Base-by-base conservation (phyloP, 2,113 vertebrate species). In the Heterotis niloticus region DNA sequence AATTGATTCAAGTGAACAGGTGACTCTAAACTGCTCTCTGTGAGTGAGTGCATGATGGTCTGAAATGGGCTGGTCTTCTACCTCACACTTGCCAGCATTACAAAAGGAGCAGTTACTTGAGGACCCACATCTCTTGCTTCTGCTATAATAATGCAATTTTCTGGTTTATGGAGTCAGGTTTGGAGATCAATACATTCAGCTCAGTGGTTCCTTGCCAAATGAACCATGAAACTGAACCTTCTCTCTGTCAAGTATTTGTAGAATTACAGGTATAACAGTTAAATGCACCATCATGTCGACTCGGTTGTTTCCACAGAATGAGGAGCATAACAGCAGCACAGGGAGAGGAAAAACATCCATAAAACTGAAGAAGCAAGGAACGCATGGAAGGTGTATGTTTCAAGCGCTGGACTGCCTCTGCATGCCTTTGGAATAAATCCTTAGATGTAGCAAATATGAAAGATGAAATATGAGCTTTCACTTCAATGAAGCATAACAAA, bases 401-500 rank as follows among this genome's bases (percentile, higher is more conserved):
- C 23, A 57, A 72, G 29, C 77, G 83, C 82, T 80, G 74, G 82
- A 84, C 82, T 76, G 82, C 81, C 83, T 81, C 79, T 74, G 57
- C 83, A 5, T 60, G 59, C 85, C 83, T 80, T 81, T 51, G 78
- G 56, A 68, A 78, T 85, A 81, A 83, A 90, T 87, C 83, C 85
- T 88, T 86, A 86, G 80, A 89, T 80, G 82, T 78, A 28, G 76
- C 78, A 77, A 85, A 26, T 64, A 18, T 34, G 85, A 1, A 51
- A 81, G 83, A 85, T 88, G 82, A 78, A 80, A 82, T 81, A 83
- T 83, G 78, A 87, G 82, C 88, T 86, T 85, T 87, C 85, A 44
- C 70, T 79, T 86, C 84, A 84, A 73, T 81, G 78, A 72, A 78
- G 87, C 84, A 87, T 83, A 89, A 91, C 84, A 89, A 60, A 91